Evolutionary conservation across 2,888 invertebrate genomes (phyloP).

Genomic region (Pyrrhia umbra): DNA sequence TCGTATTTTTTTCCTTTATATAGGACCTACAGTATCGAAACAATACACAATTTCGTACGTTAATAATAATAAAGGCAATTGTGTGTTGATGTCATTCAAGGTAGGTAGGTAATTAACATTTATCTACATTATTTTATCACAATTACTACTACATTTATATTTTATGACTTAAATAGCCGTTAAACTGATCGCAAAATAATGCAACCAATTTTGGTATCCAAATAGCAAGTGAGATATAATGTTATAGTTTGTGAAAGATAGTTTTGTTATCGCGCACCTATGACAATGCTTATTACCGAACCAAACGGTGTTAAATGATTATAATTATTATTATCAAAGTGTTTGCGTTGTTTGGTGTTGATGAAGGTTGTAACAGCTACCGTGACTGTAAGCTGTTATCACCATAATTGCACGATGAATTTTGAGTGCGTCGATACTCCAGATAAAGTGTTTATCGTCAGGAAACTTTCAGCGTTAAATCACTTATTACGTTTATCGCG

Average conservation of each 20-base stretch:
- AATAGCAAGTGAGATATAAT: neutral
- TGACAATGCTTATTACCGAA: slow-evolving; percentile 21
- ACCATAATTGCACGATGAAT: slow-evolving; percentile 74
- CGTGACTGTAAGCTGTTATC: slow-evolving; percentile 73
- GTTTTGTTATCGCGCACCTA: neutral
- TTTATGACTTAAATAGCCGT: slow-evolving; percentile 17
- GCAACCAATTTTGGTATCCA: slow-evolving; percentile 20
- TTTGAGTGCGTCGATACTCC: slow-evolving; percentile 67
- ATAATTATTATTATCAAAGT: too few relatives aligned
- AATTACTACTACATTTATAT: neutral
- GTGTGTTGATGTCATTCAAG: slow-evolving; percentile 39
- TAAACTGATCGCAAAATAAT: slow-evolving; percentile 22
- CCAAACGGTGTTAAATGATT: slow-evolving; percentile 38
- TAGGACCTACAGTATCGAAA: neutral
- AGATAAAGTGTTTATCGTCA: slow-evolving; percentile 76
- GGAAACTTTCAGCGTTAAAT: slow-evolving; percentile 69
- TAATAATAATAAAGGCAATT: slow-evolving; percentile 9
- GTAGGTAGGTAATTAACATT: slow-evolving; percentile 8
- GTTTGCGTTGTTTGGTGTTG: slow-evolving; percentile 41
- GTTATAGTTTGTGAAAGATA: slow-evolving; percentile 12
- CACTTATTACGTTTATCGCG: slow-evolving; percentile 58
- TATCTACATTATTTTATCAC: slow-evolving; percentile 29
- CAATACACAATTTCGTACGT: slow-evolving; percentile 3
- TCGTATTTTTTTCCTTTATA: too few relatives aligned
- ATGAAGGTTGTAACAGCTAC: slow-evolving; percentile 74